Evolutionary conservation across 2,113 vertebrate genomes (phyloP).

Genomic region (Anarhynchus alexandrinus): DNA sequence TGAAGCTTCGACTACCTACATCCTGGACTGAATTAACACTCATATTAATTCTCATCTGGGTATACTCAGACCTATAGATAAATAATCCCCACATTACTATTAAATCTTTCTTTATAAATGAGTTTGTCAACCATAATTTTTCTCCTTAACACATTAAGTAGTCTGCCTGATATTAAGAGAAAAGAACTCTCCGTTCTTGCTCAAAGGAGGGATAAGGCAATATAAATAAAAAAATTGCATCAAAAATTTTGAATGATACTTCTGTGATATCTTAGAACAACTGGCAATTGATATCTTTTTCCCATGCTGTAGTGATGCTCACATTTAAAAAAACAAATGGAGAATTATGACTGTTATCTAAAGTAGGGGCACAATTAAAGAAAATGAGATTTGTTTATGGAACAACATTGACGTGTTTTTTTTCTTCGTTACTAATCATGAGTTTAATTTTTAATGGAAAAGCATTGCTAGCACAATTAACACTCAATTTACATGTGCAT

Average conservation of each 20-base stretch:
- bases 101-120: neutral
- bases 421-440: constrained; percentile 71
- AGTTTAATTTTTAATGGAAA: constrained; percentile 84
- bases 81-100: neutral
- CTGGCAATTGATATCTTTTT: neutral
- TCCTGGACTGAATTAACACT: neutral
- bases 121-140: neutral
- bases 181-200: constrained; percentile 34
- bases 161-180: constrained; percentile 2
- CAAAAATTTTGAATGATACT: constrained; percentile 19
- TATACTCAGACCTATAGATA: neutral
- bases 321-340: constrained; percentile 50
- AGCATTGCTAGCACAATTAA: constrained; percentile 80
- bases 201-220: constrained; percentile 17
- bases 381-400: constrained; percentile 66
- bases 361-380: constrained; percentile 61
- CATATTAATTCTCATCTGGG: neutral
- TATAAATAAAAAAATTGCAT: neutral
- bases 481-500: constrained; percentile 82
- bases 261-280: neutral
- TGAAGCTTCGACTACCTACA: neutral
- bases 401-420: constrained; percentile 46
- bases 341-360: constrained; percentile 68
- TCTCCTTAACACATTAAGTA: neutral
- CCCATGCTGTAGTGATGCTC: constrained; percentile 12